Evolutionary conservation across 1,140 invertebrate genomes (phyloP), one percentile per base, ranked within the genome.

Genomic region (Drosophila lowei): DNA sequence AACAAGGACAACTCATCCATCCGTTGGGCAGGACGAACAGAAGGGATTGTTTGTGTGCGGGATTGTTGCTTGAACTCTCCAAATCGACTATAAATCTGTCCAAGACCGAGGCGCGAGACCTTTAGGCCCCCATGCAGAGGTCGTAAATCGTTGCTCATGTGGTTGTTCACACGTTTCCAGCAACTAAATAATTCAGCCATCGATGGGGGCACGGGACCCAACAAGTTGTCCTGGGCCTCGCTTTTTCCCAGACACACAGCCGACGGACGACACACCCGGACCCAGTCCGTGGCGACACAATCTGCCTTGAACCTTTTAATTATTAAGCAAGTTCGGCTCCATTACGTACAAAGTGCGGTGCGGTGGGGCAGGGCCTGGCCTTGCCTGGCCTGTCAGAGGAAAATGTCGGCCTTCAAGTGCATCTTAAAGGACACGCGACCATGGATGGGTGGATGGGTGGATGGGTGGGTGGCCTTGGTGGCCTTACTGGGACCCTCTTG

Each of bases 281-380:
- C 8, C 41, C 50, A 38, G 18, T 15, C 16, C 34, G 23, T 16
- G 38, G 54, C 42, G 57, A 38, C 56, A 46, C 41, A 6, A 21
- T 48, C 23, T 44, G 38, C 62, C 66, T 76, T 67, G 55, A 72
- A 68, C 72, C 72, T 80, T 76, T 79, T 13, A 75, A 76, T 80
- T 76, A 72, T 80, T 63, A 42, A 80, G 63, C n/a, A 25, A 56
- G 55, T 28, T 41, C 6, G 46, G 13, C 41, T 72, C 79, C 79
- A 80, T 80, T 80, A 38, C 34, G 34, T 13, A 38, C 34, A 71
- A 63, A 11, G 28, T n/a, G 38, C 67, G 46, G 23, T 0, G 23
- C 23, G 4, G 23, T 3, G 23, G 23, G 23, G 23, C 23, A 25
- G 23, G 23, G 23, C 23, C 23, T 25, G 23, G 5, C 44, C 42